These are phyloP conservation scores for Drosophila setosimentum DNA, from an alignment of 2,888 invertebrate species.

Conservation along the genomic window DNA sequence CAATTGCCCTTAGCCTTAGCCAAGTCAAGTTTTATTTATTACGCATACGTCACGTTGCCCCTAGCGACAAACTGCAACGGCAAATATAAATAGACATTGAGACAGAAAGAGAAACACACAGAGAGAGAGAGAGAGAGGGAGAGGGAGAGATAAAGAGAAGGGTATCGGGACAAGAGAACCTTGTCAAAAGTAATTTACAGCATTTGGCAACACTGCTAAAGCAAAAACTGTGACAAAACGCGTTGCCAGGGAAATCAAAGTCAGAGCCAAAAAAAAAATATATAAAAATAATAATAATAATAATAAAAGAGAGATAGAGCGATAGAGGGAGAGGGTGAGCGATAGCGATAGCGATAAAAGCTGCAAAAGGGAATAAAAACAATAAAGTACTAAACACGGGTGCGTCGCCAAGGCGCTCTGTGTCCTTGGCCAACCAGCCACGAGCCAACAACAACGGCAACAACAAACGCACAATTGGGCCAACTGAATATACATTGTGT, in stretches of 20 bases:
- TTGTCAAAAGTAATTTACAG: conserved; percentile 43
- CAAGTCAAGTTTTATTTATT: conserved; percentile 63
- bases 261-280: conserved; percentile 20
- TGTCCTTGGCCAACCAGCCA: conserved; percentile 62
- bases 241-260: conserved; percentile 66
- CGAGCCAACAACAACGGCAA: neutral
- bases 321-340: neutral
- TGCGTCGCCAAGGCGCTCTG: conserved; percentile 70
- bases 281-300: conserved; percentile 24
- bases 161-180: neutral
- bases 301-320: neutral
- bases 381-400: conserved; percentile 57
- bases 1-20: conserved; percentile 67
- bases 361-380: conserved; percentile 63
- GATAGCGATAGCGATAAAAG: conserved; percentile 14
- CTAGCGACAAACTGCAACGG: conserved; percentile 21
- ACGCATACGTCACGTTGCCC: conserved; percentile 73
- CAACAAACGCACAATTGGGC: conserved; percentile 56
- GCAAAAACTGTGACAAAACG: neutral
- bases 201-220: conserved; percentile 30
- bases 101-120: neutral
- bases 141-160: neutral
- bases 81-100: conserved; percentile 8
- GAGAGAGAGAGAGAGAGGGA: neutral
- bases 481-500: conserved; percentile 55